These are phyloP conservation scores for Felis chaus DNA, from an alignment of 2,113 vertebrate genomes.

Conservation along the genomic window DNA sequence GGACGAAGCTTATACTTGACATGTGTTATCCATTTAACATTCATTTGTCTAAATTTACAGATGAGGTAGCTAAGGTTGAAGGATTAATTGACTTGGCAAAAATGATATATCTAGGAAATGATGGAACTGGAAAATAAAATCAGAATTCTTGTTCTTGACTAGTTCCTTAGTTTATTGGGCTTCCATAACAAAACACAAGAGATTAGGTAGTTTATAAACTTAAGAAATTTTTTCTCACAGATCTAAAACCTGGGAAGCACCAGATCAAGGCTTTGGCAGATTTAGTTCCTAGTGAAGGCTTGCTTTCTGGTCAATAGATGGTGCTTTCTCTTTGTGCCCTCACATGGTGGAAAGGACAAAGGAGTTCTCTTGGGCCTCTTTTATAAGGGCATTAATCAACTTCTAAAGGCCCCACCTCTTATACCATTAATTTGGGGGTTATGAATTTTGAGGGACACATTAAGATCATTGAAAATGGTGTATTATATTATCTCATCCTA, in stretches of 20 bases:
- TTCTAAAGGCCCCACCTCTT: background rate
- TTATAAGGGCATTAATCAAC: background rate
- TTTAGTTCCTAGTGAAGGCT: background rate
- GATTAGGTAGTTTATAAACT: background rate
- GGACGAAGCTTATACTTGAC: background rate
- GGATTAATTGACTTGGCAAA: background rate
- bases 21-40: background rate
- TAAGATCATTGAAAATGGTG: background rate
- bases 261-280: background rate
- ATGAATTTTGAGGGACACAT: background rate
- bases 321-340: background rate
- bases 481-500: background rate
- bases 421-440: background rate
- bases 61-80: background rate
- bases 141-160: background rate
- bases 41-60: slow-evolving; percentile 24
- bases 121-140: background rate
- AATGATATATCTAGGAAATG: background rate
- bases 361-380: background rate
- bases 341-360: background rate
- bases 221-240: background rate
- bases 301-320: background rate
- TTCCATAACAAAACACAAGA: background rate
- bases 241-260: background rate
- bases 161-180: background rate